A percentile compares a stretch with the other conserved stretches of the same genome.
phyloP scores from a whole-genome alignment of 92 coral and sea anemone species.

The Heliopora coerulea region DNA sequence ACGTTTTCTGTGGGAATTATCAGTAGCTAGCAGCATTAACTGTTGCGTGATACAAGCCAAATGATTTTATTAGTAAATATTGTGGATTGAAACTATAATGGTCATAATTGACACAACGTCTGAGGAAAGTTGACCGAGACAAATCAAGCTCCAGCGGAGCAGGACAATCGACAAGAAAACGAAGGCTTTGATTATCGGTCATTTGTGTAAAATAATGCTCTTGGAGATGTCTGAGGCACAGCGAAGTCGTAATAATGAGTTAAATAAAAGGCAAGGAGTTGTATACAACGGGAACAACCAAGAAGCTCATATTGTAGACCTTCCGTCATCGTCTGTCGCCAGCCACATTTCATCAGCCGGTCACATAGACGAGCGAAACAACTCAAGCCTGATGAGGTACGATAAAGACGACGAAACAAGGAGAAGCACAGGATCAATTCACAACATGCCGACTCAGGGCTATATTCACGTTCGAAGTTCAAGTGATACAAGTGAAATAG shows the following conservation, averaged over 20 bases:
- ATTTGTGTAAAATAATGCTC: conserved; percentile 40
- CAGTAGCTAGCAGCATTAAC: too few relatives aligned
- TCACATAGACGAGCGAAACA: conserved; percentile 3
- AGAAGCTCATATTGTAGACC: conserved; percentile 11
- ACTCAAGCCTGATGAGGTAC: conserved; percentile 51
- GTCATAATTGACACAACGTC: conserved; percentile 35
- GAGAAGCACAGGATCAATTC: conserved; percentile 90
- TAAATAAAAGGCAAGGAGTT: conserved; percentile 29
- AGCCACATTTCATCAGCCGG: conserved; percentile 13
- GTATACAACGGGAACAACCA: conserved; percentile 36
- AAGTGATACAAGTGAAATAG: conserved; percentile 88
- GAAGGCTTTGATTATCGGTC: not conserved
- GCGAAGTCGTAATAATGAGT: conserved; percentile 8
- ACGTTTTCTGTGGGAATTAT: too few relatives aligned
- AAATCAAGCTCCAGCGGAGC: conserved; percentile 17
- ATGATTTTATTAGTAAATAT: too few relatives aligned
- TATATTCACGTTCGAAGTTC: conserved; percentile 89
- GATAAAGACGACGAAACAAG: conserved; percentile 80
- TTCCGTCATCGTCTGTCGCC: conserved; percentile 12
- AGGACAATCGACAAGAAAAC: conserved; percentile 22
- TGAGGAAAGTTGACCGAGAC: not conserved
- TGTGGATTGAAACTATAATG: too few relatives aligned
- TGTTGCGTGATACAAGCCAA: not conserved
- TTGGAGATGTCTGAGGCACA: conserved; percentile 42
- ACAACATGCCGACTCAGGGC: conserved; percentile 15